Percentiles rank a stretch among this genome's conserved stretches.
Conservation (phyloP, 2,113 vertebrate genomes). For the Grantiella picta region DNA sequence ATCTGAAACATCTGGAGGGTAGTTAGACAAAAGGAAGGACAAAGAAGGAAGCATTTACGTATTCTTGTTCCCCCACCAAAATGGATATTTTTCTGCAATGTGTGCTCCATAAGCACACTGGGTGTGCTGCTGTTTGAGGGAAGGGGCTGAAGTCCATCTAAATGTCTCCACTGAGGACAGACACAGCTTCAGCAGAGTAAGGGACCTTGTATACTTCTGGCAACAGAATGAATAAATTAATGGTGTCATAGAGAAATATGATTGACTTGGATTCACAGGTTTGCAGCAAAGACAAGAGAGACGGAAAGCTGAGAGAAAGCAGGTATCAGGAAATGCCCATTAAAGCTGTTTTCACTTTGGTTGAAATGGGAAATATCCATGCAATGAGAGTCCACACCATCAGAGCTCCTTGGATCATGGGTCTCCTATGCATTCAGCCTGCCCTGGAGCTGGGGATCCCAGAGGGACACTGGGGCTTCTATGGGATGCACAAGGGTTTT, state of each 20-base stretch:
- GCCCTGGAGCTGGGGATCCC: background rate
- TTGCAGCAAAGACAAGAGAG: background rate
- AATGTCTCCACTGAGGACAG: background rate
- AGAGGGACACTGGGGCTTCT: background rate
- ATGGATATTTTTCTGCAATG: background rate
- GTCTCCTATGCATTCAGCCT: background rate
- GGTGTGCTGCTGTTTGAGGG: background rate
- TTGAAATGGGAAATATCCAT: background rate
- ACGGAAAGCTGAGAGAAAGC: background rate
- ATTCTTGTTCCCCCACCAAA: background rate
- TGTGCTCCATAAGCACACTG: background rate
- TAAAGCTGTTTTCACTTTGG: background rate
- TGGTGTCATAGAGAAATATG: background rate
- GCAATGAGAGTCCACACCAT: background rate
- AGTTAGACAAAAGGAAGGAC: background rate
- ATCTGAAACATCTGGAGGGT: conserved; percentile 19
- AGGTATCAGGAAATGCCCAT: background rate
- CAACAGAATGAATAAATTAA: background rate
- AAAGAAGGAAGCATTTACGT: background rate
- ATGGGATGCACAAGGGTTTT: background rate
- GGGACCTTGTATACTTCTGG: background rate
- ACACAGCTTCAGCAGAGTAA: background rate
- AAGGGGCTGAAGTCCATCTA: background rate
- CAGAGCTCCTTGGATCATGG: background rate
- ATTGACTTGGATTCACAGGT: background rate